A percentile compares a stretch with the other conserved stretches of the same genome.
Conservation (phyloP, 2,888 invertebrate genomes). For the Ichneumon xanthorius region DNA sequence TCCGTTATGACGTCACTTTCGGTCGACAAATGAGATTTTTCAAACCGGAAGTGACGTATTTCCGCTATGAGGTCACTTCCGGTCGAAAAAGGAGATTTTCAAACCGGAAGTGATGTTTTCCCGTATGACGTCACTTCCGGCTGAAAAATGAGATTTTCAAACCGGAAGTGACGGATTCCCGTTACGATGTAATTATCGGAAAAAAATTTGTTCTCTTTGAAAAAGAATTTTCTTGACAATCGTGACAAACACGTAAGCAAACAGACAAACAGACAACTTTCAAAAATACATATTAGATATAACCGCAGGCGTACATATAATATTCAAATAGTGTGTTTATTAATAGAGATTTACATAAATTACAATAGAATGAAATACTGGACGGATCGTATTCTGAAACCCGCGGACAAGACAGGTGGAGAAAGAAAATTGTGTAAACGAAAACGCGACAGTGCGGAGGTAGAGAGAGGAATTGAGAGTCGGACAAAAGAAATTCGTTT, state of each 20-base stretch:
- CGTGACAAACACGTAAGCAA: not conserved
- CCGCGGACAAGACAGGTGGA: constrained; percentile 60
- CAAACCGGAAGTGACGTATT: no score
- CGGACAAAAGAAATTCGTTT: constrained; percentile 35
- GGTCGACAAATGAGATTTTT: no score
- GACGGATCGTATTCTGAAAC: constrained; percentile 72
- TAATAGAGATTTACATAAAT: constrained; percentile 82
- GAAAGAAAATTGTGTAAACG: constrained; percentile 61
- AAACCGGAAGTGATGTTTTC: no score
- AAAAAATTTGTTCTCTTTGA: no score
- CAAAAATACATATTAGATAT: constrained; percentile 25
- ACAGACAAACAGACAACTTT: constrained; percentile 37
- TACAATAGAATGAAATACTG: constrained; percentile 81
- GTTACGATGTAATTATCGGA: no score
- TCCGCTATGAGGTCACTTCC: no score
- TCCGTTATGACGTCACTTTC: no score
- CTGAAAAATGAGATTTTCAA: no score
- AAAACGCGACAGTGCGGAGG: constrained; percentile 18
- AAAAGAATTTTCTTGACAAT: no score
- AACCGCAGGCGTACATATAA: constrained; percentile 42
- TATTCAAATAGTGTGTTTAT: constrained; percentile 78
- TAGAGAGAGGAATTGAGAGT: constrained; percentile 49
- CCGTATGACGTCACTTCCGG: no score
- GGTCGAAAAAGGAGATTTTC: no score
- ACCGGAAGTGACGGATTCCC: no score